phyloP scores from a whole-genome alignment of 2,797 vertebrate species.

The Myiothlypis coronata region DNA sequence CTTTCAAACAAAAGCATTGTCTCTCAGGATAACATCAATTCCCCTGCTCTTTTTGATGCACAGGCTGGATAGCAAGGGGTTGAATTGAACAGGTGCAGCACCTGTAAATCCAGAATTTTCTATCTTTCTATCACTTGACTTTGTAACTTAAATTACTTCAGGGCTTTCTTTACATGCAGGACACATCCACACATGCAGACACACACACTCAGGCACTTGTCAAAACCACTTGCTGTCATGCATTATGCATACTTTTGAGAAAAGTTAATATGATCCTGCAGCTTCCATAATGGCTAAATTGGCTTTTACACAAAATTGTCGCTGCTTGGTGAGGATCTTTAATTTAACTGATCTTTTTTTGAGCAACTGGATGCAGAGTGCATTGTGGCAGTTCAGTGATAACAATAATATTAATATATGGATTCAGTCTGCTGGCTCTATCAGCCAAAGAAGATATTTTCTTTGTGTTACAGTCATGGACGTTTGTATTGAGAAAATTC shows the following conservation, averaged over 20 bases:
- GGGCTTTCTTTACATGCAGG: constrained; percentile 8
- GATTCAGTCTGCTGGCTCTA: constrained; percentile 24
- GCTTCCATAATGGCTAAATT: constrained; percentile 34
- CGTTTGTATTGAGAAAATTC: constrained; percentile 48
- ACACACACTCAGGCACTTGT: background rate
- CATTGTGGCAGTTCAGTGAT: constrained; percentile 10
- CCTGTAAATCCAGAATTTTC: constrained; percentile 20
- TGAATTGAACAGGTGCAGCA: constrained; percentile 4
- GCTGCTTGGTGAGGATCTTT: constrained; percentile 15
- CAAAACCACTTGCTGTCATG: constrained; percentile 33
- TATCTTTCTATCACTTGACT: constrained; percentile 4
- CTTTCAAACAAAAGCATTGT: background rate
- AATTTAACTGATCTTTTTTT: constrained; percentile 47
- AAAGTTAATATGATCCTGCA: constrained; percentile 38
- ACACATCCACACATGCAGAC: background rate
- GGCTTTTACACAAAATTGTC: constrained; percentile 45
- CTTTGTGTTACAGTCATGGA: constrained; percentile 19
- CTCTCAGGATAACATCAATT: background rate
- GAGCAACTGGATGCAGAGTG: background rate
- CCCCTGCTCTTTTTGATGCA: background rate
- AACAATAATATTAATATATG: constrained; percentile 22
- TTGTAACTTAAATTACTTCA: constrained; percentile 22
- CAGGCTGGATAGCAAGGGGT: background rate
- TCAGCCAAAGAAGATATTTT: constrained; percentile 21
- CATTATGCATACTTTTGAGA: constrained; percentile 25